Base-by-base conservation (phyloP, 2,797 vertebrate species). In the Takifugu rubripes region DNA sequence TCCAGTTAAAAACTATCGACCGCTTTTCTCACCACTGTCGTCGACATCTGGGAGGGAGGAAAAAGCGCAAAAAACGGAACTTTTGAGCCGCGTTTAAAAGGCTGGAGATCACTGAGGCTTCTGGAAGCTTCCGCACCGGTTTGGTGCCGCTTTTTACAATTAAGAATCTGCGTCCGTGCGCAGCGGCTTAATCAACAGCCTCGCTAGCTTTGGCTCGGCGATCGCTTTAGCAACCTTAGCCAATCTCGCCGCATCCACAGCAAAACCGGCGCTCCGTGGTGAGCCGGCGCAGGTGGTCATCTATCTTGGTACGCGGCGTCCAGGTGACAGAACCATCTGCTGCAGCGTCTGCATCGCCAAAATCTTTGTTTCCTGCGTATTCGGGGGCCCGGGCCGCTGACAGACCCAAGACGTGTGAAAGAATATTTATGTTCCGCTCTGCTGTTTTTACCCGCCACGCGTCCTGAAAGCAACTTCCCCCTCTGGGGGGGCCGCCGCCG, bases 281-380 rank as follows among this genome's bases (percentile, higher is more conserved):
- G 14, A n/a, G 44, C 62, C 61, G 63, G 61, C 76, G n/a, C 87
- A 87, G 85, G 84, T 85, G 84, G 86, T 77, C 64, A 62, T 85
- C 85, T 81, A 72, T 81, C 82, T 81, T 64, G 60, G 63, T 52
- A 69, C 74, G 69, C 49, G 68, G 64, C 66, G 70, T 78, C 75
- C 79, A 81, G 84, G 83, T 85, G 87, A 90, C 79, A 74, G 64
- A 27, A 46, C 84, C 88, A 89, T 90, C 88, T 91, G 88, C 73
- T 72, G 72, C 78, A 59, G 8, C 66, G 17, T 56, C 64, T 58
- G 56, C 31, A 25, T 49, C 49, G 62, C 72, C 75, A 68, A 45
- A 64, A 40, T 27, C 43, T 63, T 58, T 36, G 52, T 72, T 65
- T 69, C 74, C 69, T 66, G 74, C 76, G 77, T 54, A 83, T 4